Evolutionary conservation across 2,113 vertebrate genomes (phyloP).

Genomic region (Hippocampus abdominalis): DNA sequence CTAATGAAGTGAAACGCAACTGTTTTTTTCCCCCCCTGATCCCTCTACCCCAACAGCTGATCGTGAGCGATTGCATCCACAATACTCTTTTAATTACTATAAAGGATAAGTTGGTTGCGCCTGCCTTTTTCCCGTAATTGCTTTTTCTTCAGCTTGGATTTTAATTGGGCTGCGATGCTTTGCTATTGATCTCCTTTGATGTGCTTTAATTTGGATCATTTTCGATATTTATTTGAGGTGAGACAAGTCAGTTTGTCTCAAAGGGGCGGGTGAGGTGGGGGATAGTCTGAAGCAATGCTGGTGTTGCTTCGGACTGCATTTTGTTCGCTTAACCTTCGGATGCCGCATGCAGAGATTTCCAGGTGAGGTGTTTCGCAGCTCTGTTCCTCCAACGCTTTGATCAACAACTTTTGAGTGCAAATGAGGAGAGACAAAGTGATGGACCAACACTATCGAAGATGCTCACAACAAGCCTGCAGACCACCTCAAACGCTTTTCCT

Average conservation of each 20-base stretch:
- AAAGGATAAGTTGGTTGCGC: constrained; percentile 75
- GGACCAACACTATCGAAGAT: constrained; percentile 40
- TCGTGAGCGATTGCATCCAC: constrained; percentile 73
- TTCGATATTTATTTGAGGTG: constrained; percentile 72
- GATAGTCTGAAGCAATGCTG: constrained; percentile 15
- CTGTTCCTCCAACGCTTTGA: constrained; percentile 60
- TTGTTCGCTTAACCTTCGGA: constrained; percentile 24
- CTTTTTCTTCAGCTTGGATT: constrained; percentile 71
- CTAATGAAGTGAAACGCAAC: constrained; percentile 70
- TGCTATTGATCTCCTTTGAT: constrained; percentile 76
- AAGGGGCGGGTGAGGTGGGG: constrained; percentile 22
- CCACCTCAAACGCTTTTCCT: constrained; percentile 42
- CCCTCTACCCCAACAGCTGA: constrained; percentile 70
- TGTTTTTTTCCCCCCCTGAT: constrained; percentile 55
- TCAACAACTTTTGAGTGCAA: constrained; percentile 61
- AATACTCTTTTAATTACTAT: constrained; percentile 77
- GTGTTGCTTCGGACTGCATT: constrained; percentile 38
- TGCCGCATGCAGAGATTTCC: constrained; percentile 39
- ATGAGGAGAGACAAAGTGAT: constrained; percentile 47
- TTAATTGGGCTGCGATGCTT: constrained; percentile 72
- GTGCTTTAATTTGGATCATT: constrained; percentile 75
- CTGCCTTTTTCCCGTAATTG: constrained; percentile 74
- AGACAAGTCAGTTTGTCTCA: constrained; percentile 58
- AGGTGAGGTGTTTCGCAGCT: constrained; percentile 42
- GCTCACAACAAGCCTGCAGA: constrained; percentile 52